phyloP scores from a whole-genome alignment of 1,140 invertebrate genomes.

The Carcinoscorpius rotundicauda region DNA sequence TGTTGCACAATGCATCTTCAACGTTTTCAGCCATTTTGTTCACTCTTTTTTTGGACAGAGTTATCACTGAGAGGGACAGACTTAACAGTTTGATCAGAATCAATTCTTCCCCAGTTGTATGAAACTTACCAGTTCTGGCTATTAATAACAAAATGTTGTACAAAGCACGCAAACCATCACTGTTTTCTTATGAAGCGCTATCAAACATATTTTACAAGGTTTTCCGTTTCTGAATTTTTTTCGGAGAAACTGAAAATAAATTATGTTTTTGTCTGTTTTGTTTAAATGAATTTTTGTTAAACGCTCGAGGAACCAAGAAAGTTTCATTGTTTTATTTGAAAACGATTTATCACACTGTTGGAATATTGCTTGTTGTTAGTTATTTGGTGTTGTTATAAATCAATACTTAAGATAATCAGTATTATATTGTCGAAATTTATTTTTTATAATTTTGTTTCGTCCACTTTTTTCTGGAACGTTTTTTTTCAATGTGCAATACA shows the following conservation, averaged over 20 bases:
- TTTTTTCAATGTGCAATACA: no score
- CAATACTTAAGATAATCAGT: slow-evolving; percentile 12
- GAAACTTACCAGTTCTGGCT: slow-evolving; percentile 16
- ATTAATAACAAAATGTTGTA: slow-evolving; percentile 22
- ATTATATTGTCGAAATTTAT: slow-evolving; percentile 10
- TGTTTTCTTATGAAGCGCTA: slow-evolving; percentile 5
- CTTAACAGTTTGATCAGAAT: slow-evolving; percentile 4
- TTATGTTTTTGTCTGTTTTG: slow-evolving; percentile 11
- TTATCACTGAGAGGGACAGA: background rate
- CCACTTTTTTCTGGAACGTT: no score
- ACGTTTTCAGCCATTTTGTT: slow-evolving; percentile 12
- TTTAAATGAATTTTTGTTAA: slow-evolving; percentile 7
- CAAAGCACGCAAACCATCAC: slow-evolving; percentile 17
- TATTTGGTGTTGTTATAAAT: slow-evolving; percentile 10
- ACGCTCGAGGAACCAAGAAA: slow-evolving; percentile 12
- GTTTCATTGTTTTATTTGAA: slow-evolving; percentile 14
- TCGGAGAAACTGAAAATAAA: slow-evolving; percentile 8
- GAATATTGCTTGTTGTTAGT: slow-evolving; percentile 7
- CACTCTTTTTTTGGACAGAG: slow-evolving; percentile 13
- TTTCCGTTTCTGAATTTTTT: background rate
- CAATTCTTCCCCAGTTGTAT: slow-evolving; percentile 18
- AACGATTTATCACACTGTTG: slow-evolving; percentile 10
- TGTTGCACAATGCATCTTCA: slow-evolving; percentile 1
- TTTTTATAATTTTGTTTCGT: background rate
- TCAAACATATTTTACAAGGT: background rate